phyloP scores from a whole-genome alignment of 2,888 invertebrate species.

The Epinotia brunnichana region DNA sequence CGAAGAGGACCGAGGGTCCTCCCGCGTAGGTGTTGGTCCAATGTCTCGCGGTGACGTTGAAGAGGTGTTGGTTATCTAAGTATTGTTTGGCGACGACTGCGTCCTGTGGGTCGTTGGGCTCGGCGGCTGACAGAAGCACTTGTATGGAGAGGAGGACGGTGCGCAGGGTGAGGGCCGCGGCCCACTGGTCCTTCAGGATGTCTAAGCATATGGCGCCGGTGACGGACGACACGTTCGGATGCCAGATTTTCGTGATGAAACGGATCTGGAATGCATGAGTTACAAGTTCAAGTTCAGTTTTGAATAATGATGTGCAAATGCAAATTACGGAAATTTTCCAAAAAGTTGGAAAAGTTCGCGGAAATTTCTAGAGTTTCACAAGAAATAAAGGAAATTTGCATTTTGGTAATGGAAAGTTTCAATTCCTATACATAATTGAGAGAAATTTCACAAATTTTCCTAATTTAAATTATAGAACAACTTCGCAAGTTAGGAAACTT shows the following conservation, averaged over 20 bases:
- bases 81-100: conserved; percentile 99
- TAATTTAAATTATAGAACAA: too few relatives aligned
- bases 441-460: too few relatives aligned
- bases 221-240: conserved; percentile 99
- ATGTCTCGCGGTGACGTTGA: conserved; percentile 95
- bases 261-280: conserved; percentile 87
- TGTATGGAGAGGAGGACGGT: conserved; percentile 98
- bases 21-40: conserved; percentile 98
- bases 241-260: conserved; percentile 99
- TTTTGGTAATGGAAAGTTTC: too few relatives aligned
- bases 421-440: too few relatives aligned
- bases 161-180: conserved; percentile 98
- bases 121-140: conserved; percentile 95
- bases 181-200: conserved; percentile 99
- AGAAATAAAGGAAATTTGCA: too few relatives aligned
- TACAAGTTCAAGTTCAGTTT: not conserved
- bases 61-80: conserved; percentile 94
- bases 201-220: conserved; percentile 99
- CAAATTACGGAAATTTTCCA: too few relatives aligned
- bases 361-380: too few relatives aligned
- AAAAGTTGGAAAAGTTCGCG: too few relatives aligned
- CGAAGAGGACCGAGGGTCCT: conserved; percentile 84
- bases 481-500: too few relatives aligned
- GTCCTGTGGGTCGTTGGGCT: conserved; percentile 97
- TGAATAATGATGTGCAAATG: too few relatives aligned